phyloP scores from a whole-genome alignment of 2,888 invertebrate genomes.

The Dione vanillae region DNA sequence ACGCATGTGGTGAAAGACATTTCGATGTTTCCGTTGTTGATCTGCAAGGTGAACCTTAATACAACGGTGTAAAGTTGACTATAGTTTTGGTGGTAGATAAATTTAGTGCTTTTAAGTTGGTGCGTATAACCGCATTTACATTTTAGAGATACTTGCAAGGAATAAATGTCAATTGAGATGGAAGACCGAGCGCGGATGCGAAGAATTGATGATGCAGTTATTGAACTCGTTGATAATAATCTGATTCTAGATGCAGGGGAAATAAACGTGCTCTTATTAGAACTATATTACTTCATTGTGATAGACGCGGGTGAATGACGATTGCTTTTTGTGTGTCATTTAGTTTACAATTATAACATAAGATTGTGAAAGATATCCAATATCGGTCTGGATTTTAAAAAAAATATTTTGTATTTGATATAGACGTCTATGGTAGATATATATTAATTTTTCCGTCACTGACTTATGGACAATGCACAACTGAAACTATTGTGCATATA shows the following conservation, averaged over 20 bases:
- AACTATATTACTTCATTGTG: slow-evolving; percentile 51
- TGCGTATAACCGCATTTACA: slow-evolving; percentile 81
- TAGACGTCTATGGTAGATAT: not conserved
- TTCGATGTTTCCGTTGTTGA: slow-evolving; percentile 38
- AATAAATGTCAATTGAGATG: slow-evolving; percentile 83
- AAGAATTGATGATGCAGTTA: slow-evolving; percentile 77
- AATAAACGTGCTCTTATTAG: slow-evolving; percentile 48
- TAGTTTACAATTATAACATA: slow-evolving; percentile 26
- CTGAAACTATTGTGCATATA: too few relatives aligned
- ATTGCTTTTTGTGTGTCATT: slow-evolving; percentile 20
- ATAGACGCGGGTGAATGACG: slow-evolving; percentile 28
- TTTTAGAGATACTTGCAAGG: slow-evolving; percentile 78
- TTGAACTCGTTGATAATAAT: slow-evolving; percentile 74
- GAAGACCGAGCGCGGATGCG: slow-evolving; percentile 72
- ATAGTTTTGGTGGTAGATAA: slow-evolving; percentile 29
- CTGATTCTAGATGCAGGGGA: slow-evolving; percentile 64
- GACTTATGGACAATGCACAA: too few relatives aligned
- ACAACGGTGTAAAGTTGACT: slow-evolving; percentile 48
- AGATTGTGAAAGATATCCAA: not conserved
- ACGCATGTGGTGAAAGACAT: slow-evolving; percentile 57
- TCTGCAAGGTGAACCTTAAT: slow-evolving; percentile 48
- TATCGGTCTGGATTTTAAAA: not conserved
- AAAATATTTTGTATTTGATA: not conserved
- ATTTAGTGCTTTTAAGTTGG: slow-evolving; percentile 60
- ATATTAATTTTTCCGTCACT: too few relatives aligned